Evolutionary conservation across 2,113 vertebrate genomes (phyloP), one percentile per base, ranked within the genome.

Genomic region (Larimichthys crocea): DNA sequence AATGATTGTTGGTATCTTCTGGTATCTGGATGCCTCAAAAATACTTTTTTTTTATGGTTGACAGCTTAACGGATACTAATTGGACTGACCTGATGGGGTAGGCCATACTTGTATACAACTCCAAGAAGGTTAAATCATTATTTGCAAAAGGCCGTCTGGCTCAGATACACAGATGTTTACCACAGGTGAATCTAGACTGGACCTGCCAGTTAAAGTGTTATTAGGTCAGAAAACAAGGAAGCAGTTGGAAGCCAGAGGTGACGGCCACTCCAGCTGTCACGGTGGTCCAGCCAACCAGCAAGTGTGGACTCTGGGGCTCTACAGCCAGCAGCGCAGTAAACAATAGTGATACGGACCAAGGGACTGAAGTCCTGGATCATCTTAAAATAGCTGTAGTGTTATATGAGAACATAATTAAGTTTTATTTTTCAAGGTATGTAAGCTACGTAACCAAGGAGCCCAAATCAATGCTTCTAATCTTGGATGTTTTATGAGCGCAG

Each of bases 141-240:
- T 82, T 81, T 83, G 46, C 50, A 57, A 79, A 77, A 67, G 17
- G 12, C 8, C 10, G 26, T 66, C 61, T 73, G 65, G 50, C 74
- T 76, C 3, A 14, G 69, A 60, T 71, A 79, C 73, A 76, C 79
- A 86, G 67, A 78, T 83, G 72, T 91, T 89, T 87, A 68, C 72
- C 3, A 70, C 77, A 82, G 81, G 75, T 80, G 75, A 86, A 53
- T 67, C 49, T 26, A 53, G 53, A 57, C 49, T 49, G 66, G 60
- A 81, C 74, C 59, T 79, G 73, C 74, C 77, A 84, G 86, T 74
- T 77, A 66, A 84, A 77, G 85, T 87, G 86, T 76, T 83, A 90
- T 82, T n/a, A 86, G 91, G 92, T 92, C 85, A 90, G 80, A 82
- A 86, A 90, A 85, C 82, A 68, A 85, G 83, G 76, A 86, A 77